Conservation (phyloP, 2,888 invertebrate species). For the Nomada ferruginata region DNA sequence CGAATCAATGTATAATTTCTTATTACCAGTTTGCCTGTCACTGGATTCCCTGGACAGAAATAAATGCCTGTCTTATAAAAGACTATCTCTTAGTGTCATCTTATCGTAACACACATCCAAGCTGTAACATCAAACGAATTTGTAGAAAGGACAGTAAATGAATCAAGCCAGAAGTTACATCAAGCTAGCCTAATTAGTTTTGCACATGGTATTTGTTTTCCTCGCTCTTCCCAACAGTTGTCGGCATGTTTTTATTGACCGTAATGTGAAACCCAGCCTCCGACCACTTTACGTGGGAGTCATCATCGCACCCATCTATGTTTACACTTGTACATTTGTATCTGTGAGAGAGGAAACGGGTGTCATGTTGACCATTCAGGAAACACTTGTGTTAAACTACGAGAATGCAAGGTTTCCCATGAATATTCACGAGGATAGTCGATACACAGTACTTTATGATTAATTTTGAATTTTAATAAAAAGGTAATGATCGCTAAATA, state of each 20-base stretch:
- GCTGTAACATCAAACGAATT: conserved; percentile 21
- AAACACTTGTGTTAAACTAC: conserved; percentile 2
- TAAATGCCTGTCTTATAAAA: conserved; percentile 54
- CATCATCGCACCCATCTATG: conserved; percentile 28
- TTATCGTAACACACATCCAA: conserved; percentile 17
- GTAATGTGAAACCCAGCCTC: conserved; percentile 75
- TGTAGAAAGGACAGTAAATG: neutral
- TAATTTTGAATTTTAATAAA: neutral
- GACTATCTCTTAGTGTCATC: conserved; percentile 34
- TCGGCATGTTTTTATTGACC: conserved; percentile 72
- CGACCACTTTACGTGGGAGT: conserved; percentile 70
- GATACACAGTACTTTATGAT: too few species aligned
- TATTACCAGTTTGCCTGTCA: conserved; percentile 56
- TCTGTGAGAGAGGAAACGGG: conserved; percentile 28
- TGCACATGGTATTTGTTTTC: conserved; percentile 72
- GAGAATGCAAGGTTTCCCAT: neutral
- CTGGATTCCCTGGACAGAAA: conserved; percentile 45
- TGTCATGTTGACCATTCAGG: conserved; percentile 19
- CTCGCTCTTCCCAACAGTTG: conserved; percentile 50
- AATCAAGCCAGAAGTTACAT: conserved; percentile 30
- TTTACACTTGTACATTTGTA: conserved; percentile 17
- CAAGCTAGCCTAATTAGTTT: conserved; percentile 70
- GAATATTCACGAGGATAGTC: neutral
- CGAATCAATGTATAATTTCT: conserved; percentile 51
- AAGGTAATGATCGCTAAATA: neutral